Evolutionary conservation across 2,113 vertebrate genomes (phyloP), one percentile per base, ranked within the genome.

Genomic region (Microtus oregoni): DNA sequence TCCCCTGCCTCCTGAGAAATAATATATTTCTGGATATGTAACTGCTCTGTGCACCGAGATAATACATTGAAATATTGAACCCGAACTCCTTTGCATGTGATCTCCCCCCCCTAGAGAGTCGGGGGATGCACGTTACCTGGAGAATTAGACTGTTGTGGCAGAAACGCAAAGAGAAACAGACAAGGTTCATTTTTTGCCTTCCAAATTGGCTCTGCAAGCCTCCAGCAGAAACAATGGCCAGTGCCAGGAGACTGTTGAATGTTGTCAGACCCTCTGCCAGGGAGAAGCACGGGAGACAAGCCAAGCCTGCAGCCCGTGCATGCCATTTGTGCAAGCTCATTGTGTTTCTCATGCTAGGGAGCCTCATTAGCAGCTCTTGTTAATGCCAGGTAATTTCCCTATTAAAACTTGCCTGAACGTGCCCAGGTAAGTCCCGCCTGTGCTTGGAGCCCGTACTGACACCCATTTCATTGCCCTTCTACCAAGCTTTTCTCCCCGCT

Each of bases 131-230:
- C 52, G 12, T 6, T 81, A 52, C 89, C 81, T 77, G 17, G 94
- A 94, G 91, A 95, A 97, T 92, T 72, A 47, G 35, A 73, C 86
- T 94, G 58, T 63, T 32, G 47, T 63, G 67, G 89, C 94, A 86
- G 77, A 17, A 67, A 85, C 82, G 89, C 94, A 96, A 88, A 96
- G 72, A 85, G 76, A 90, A 88, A 72, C 58, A 61, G 88, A 95
- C 52, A 92, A 20, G 89, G n/a, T 94, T 96, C 47, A 47, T 52
- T 58, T 70, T 97, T 86, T 89, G 47, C 92, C 67, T 96, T 96
- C 91, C 94, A 97, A 90, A 94, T 55, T 90, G 95, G 94, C 95
- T 94, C 86, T 95, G 70, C 7, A 28, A 94, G 24, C 26, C 55
- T 38, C n/a, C 67, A 63, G 55, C 61, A 89, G 89, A 92, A 79